These are phyloP conservation scores for Pachydiplax longipennis DNA, from an alignment of 2,888 invertebrate species.

Conservation along the genomic window DNA sequence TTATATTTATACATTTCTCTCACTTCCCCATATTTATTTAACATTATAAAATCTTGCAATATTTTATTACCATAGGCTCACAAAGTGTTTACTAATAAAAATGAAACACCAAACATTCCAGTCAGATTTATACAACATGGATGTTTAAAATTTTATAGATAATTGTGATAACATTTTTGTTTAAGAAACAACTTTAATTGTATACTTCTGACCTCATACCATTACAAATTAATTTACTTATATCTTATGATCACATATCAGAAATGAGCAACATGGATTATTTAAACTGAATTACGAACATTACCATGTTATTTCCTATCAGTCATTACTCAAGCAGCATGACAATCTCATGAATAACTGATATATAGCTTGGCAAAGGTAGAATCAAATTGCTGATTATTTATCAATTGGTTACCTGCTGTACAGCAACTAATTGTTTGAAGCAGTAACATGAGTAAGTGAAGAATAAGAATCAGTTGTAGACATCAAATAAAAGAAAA, in stretches of 20 bases:
- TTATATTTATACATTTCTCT: not conserved
- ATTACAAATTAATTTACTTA: not conserved
- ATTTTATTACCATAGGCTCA: not conserved
- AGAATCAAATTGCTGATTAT: too few species aligned
- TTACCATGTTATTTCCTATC: not conserved
- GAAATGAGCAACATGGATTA: not conserved
- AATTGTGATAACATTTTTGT: not conserved
- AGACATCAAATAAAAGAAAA: not conserved
- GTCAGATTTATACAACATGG: slow-evolving; percentile 4
- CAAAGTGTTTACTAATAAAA: slow-evolving; percentile 15
- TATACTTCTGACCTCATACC: not conserved
- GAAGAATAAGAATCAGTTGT: not conserved
- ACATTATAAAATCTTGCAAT: slow-evolving; percentile 4
- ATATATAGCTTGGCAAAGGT: too few species aligned
- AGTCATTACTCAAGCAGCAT: not conserved
- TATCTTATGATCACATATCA: not conserved
- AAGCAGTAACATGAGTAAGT: not conserved
- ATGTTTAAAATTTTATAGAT: not conserved
- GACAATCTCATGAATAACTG: too few species aligned
- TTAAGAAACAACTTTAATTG: not conserved
- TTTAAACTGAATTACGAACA: not conserved
- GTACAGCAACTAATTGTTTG: too few species aligned
- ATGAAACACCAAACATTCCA: slow-evolving; percentile 27
- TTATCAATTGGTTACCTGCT: too few species aligned
- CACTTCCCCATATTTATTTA: not conserved